Conservation (phyloP, 92 coral and sea anemone genomes). For the Epizoanthus fatuus region DNA sequence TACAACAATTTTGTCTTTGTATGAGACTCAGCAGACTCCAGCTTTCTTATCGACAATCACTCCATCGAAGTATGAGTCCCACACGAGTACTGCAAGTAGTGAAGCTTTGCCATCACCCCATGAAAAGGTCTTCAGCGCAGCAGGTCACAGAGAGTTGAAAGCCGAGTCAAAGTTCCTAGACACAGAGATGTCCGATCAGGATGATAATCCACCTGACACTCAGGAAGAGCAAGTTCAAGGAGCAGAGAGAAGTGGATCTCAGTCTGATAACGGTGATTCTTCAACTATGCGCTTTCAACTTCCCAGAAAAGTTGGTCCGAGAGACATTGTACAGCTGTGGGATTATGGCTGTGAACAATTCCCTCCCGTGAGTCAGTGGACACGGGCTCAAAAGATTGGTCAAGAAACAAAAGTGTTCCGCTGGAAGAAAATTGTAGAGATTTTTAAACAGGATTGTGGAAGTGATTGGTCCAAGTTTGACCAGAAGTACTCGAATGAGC, state of each 20-base stretch:
- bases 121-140: slow-evolving; percentile 6
- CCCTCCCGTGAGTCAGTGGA: slow-evolving; percentile 95
- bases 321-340: slow-evolving; percentile 98
- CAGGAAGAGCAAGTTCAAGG: slow-evolving; percentile 42
- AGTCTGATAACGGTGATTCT: slow-evolving; percentile 51
- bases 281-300: slow-evolving; percentile 87
- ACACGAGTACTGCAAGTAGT: neutral
- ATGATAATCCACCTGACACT: slow-evolving; percentile 29
- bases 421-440: slow-evolving; percentile 97
- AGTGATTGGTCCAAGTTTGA: slow-evolving; percentile 89
- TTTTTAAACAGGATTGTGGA: slow-evolving; percentile 88
- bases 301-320: slow-evolving; percentile 96
- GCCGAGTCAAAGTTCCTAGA: slow-evolving; percentile 12
- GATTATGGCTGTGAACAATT: slow-evolving; percentile 96
- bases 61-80: slow-evolving; percentile 46
- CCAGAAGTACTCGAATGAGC: slow-evolving; percentile 85
- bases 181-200: slow-evolving; percentile 46
- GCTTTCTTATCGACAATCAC: slow-evolving; percentile 76
- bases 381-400: slow-evolving; percentile 98
- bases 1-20: slow-evolving; percentile 94
- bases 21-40: slow-evolving; percentile 96
- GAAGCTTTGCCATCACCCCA: neutral
- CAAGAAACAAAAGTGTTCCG: slow-evolving; percentile 99
- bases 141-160: slow-evolving; percentile 3
- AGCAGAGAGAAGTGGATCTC: slow-evolving; percentile 31